Evolutionary conservation across 2,113 vertebrate species (phyloP), one percentile per base, ranked within the genome.

Genomic region (Physeter macrocephalus): DNA sequence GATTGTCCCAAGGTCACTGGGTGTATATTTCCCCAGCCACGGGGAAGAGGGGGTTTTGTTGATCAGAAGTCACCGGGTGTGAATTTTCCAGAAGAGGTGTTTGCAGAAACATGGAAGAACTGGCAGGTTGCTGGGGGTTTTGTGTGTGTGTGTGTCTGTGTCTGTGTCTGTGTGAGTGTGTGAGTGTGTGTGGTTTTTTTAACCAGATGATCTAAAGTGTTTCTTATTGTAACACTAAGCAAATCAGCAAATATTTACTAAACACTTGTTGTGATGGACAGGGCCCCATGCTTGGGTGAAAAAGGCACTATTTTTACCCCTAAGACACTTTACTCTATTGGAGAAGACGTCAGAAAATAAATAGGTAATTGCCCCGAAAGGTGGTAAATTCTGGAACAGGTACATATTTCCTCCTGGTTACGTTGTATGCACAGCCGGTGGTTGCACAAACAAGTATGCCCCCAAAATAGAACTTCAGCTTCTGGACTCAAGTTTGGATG

Each of bases 31-130:
- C 72, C 90, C 54, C 61, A 90, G 17, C 85, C 54, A 41, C 41
- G 41, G 39, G 87, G 61, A 59, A 61, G 59, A 54, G 21, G 43
- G 46, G 41, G 29, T 34, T 89, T 83, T 91, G n/a, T 92, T 96
- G 57, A 94, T 96, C 72, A 87, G 86, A 93, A 78, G 52, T 94
- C 57, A 61, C 15, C 0, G 31, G 61, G 93, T 67, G 43, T 94
- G 66, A 66, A 69, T 77, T 93, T 96, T 93, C 49, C 52, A 64
- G 85, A 81, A 77, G 66, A 93, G 20, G 21, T 92, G 46, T 91
- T 83, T 89, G 39, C 62, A 82, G 61, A 88, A 88, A 57, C 92
- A 17, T 1, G 8, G 36, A 88, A 74, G 61, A 86, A 62, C 34
- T 27, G 1, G 39, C 82, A 4, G 4, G 61, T 17, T 82, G 39